Evolutionary conservation across 2,797 vertebrate genomes (phyloP).

Genomic region (Falco concolor): DNA sequence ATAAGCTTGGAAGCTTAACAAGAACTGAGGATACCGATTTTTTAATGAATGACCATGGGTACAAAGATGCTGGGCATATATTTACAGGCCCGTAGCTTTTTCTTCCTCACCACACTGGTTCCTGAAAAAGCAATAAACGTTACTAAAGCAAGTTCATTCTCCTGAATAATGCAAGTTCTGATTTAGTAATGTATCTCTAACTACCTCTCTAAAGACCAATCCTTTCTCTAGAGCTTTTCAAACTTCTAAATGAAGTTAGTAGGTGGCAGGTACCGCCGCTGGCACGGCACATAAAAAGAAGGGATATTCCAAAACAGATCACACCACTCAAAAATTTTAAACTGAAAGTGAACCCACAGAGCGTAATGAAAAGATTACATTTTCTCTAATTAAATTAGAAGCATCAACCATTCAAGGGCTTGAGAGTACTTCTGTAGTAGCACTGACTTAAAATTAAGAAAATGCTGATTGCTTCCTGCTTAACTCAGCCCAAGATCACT

Average conservation of each 20-base stretch:
- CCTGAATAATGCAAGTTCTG: neutral
- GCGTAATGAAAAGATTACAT: neutral
- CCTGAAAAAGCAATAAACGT: neutral
- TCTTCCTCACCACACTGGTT: neutral
- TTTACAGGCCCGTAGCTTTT: neutral
- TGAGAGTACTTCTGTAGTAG: neutral
- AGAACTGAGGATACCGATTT: neutral
- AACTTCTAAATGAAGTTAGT: neutral
- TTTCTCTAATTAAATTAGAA: neutral
- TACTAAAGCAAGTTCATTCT: neutral
- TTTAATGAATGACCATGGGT: neutral
- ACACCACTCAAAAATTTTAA: neutral
- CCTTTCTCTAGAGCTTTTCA: neutral
- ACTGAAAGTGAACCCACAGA: neutral
- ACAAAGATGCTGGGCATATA: neutral
- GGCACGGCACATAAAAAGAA: neutral
- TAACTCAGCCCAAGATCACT: neutral
- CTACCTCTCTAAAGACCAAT: neutral
- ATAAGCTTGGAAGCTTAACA: neutral
- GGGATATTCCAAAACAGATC: neutral
- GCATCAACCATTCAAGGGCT: neutral
- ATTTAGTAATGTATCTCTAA: neutral
- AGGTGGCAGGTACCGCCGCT: neutral
- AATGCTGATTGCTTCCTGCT: neutral
- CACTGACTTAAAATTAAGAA: neutral